A percentile compares a stretch with the other conserved stretches of the same genome.
Evolutionary conservation across 2,888 invertebrate genomes (phyloP).

Genomic region (Drosophila neotestacea): DNA sequence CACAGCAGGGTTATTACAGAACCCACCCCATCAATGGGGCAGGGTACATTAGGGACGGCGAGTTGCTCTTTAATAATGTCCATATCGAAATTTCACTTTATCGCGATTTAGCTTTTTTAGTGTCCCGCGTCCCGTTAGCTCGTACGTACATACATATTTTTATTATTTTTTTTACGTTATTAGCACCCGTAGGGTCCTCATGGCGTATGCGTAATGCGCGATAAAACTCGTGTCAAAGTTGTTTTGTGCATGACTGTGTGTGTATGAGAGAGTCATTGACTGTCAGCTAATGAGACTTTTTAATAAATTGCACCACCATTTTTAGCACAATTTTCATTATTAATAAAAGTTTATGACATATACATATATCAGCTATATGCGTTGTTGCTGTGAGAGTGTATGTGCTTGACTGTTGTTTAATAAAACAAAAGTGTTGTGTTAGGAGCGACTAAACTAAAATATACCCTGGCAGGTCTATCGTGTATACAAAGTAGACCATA

Average conservation of each 20-base stretch:
- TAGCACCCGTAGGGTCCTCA: constrained; percentile 74
- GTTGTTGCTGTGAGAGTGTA: constrained; percentile 17
- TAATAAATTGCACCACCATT: constrained; percentile 78
- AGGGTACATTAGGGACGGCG: background rate
- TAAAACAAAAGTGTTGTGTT: constrained; percentile 38
- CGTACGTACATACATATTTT: constrained; percentile 31
- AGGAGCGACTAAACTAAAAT: background rate
- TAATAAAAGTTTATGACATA: constrained; percentile 79
- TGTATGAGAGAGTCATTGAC: constrained; percentile 33
- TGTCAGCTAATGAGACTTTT: constrained; percentile 78
- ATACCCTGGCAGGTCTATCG: constrained; percentile 25
- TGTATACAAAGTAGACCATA: background rate
- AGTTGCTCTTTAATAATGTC: constrained; percentile 70
- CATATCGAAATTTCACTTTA: constrained; percentile 80
- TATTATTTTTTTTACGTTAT: constrained; percentile 77
- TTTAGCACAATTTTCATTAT: constrained; percentile 81
- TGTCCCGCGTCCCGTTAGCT: constrained; percentile 30
- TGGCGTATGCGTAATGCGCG: constrained; percentile 78
- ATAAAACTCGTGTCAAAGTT: constrained; percentile 56
- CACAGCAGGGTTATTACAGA: constrained; percentile 64
- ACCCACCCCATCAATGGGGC: constrained; percentile 30
- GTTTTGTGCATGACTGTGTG: constrained; percentile 20
- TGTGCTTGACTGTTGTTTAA: constrained; percentile 46
- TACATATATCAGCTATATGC: constrained; percentile 64
- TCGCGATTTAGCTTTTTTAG: constrained; percentile 65